Base-by-base conservation (phyloP, 2,113 vertebrate species). In the Pristiophorus japonicus region DNA sequence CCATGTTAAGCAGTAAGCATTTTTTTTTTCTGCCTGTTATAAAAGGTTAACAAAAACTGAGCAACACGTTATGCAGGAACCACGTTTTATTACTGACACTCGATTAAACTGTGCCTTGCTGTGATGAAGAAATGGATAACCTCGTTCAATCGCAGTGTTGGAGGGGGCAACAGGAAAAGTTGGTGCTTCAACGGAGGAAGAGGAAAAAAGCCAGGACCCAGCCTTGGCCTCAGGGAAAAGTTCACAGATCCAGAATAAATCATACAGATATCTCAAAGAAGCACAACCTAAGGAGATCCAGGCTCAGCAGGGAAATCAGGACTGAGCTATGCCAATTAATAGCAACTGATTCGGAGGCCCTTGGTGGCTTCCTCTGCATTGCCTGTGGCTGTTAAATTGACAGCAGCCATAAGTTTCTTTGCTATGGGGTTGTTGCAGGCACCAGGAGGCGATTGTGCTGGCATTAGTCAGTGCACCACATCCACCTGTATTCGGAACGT, bases 371-470 rank as follows among this genome's bases (percentile, higher is more conserved):
- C 20, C 38, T 30, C n/a, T 94, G 91, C 14, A 67, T 67, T 66
- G 91, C 91, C 91, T 94, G 91, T 67, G 91, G 91, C 91, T 94
- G 63, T 94, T 65, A 66, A 66, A 65, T 65, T 94, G 91, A 94
- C 91, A 94, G 63, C 91, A 94, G 18, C 87, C 87, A 94, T 94
- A 66, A 42, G 65, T 94, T 90, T 90, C 87, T 34, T 90, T 65
- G 91, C 91, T 67, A 65, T 34, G 45, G 91, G 91, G 51, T 59
- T 90, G 87, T 90, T 94, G n/a, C n/a, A 94, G n/a, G 62, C 91
- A 66, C 30, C 38, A 45, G 63, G 91, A 47, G 91, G 91, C 47
- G 91, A 42, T 94, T 66, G 45, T 11, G 34, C n/a, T 65, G 38
- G 91, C 63, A 94, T 38, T 66, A 67, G 63, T 63, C 91, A 94